phyloP scores from a whole-genome alignment of 1,140 invertebrate species.

The Bombus terrestris region DNA sequence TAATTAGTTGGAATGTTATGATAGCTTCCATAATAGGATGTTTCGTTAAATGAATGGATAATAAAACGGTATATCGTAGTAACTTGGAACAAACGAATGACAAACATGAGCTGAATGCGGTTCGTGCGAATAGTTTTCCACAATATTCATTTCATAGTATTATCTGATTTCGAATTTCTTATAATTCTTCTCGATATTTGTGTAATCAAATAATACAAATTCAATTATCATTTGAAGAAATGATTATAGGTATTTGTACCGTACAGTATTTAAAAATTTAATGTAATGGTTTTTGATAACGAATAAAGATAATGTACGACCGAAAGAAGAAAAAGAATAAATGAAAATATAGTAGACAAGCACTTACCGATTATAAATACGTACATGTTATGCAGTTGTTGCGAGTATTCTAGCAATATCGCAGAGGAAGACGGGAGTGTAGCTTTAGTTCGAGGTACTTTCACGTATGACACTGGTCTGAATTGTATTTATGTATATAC shows the following conservation, averaged over 20 bases:
- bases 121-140: too few species aligned
- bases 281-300: too few species aligned
- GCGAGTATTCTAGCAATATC: neutral
- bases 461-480: slow-evolving; percentile 37
- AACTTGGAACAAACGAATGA: neutral
- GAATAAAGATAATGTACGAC: too few species aligned
- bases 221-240: too few species aligned
- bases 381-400: neutral
- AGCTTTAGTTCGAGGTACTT: slow-evolving; percentile 21
- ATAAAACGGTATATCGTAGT: neutral
- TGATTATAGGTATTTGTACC: too few species aligned
- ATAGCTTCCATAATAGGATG: slow-evolving; percentile 15
- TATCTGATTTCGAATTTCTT: too few species aligned
- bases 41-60: slow-evolving; percentile 7
- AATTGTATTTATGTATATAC: slow-evolving; percentile 72
- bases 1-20: slow-evolving; percentile 32
- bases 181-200: too few species aligned
- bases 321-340: neutral
- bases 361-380: neutral
- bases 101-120: too few species aligned
- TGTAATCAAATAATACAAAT: too few species aligned
- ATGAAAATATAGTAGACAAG: neutral
- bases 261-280: too few species aligned
- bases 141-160: too few species aligned
- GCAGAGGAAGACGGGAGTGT: neutral